Conservation (phyloP, 37 sponge, comb jelly and placozoan genomes). For the Aphrocallistes beatrix region DNA sequence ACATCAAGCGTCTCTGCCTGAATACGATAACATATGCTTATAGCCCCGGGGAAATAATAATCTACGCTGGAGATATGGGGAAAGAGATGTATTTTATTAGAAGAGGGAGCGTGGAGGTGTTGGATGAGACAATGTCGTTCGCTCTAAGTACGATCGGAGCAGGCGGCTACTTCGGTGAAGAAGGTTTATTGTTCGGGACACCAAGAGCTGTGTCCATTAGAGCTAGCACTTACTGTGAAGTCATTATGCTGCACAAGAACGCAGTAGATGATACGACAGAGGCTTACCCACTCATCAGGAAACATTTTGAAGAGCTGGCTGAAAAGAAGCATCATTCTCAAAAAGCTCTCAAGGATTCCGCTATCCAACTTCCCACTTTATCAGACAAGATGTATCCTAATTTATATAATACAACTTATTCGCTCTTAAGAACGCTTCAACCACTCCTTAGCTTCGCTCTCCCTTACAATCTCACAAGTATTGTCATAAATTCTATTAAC, state of each 20-base stretch:
- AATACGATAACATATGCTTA: conserved; percentile 36
- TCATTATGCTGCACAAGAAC: conserved; percentile 37
- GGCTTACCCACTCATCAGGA: conserved; percentile 35
- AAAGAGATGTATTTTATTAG: conserved; percentile 59
- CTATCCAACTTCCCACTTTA: not conserved
- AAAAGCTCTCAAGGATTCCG: not conserved
- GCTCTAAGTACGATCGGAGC: conserved; percentile 37
- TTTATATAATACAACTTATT: not conserved
- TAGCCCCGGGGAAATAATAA: conserved; percentile 51
- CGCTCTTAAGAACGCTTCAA: not conserved
- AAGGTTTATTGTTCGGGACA: conserved; percentile 45
- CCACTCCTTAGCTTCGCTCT: conserved; percentile 4
- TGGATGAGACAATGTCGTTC: conserved; percentile 49
- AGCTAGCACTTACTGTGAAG: conserved; percentile 56
- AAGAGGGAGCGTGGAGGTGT: conserved; percentile 57
- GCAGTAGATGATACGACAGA: conserved; percentile 31
- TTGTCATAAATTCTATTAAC: not conserved
- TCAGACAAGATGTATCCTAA: not conserved
- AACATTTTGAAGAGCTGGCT: not conserved
- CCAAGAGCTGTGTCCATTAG: conserved; percentile 37
- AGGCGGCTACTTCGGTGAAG: conserved; percentile 62
- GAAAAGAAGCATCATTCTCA: not conserved
- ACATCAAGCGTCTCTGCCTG: conserved; percentile 33
- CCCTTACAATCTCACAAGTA: not conserved
- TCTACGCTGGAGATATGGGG: conserved; percentile 61